Percentiles rank a stretch among this genome's conserved stretches.
Evolutionary conservation across 2,797 vertebrate species (phyloP).

Genomic region (Syngnathus rostellatus): DNA sequence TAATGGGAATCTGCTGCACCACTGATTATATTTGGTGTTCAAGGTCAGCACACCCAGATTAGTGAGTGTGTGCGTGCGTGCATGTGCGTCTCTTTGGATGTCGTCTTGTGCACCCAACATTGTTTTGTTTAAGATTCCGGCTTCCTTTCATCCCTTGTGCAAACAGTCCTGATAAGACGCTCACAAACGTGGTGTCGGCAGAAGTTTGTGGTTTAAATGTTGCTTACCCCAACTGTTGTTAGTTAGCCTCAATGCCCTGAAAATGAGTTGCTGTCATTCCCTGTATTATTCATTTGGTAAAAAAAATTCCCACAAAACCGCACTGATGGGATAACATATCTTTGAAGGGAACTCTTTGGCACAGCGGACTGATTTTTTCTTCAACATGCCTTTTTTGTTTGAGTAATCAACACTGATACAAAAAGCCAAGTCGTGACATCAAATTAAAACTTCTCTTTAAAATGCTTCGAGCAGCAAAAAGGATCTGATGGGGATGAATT

Average conservation of each 20-base stretch:
- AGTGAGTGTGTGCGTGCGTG: conserved; percentile 9
- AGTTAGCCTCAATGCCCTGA: not conserved
- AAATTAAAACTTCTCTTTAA: not conserved
- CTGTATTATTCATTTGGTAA: not conserved
- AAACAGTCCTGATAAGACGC: not conserved
- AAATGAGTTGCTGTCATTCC: conserved; percentile 1
- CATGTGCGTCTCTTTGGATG: conserved; percentile 5
- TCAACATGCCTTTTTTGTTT: not conserved
- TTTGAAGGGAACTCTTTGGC: not conserved
- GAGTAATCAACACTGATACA: not conserved
- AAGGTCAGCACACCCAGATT: conserved; percentile 46
- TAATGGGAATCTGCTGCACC: conserved; percentile 56
- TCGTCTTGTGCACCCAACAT: conserved; percentile 3
- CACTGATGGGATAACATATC: not conserved
- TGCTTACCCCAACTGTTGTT: conserved; percentile 2
- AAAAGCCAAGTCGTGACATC: not conserved
- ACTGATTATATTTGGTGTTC: conserved; percentile 54
- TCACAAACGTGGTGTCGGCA: conserved; percentile 1
- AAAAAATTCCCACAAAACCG: not conserved
- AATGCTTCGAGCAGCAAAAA: not conserved
- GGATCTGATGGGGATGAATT: not conserved
- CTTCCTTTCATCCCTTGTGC: conserved; percentile 1
- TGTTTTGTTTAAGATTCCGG: conserved; percentile 5
- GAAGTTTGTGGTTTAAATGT: not conserved
- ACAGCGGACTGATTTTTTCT: not conserved